These are phyloP conservation scores for Patiria pectinifera DNA, from an alignment of 53 echinoderm and acorn worm species.

Conservation along the genomic window DNA sequence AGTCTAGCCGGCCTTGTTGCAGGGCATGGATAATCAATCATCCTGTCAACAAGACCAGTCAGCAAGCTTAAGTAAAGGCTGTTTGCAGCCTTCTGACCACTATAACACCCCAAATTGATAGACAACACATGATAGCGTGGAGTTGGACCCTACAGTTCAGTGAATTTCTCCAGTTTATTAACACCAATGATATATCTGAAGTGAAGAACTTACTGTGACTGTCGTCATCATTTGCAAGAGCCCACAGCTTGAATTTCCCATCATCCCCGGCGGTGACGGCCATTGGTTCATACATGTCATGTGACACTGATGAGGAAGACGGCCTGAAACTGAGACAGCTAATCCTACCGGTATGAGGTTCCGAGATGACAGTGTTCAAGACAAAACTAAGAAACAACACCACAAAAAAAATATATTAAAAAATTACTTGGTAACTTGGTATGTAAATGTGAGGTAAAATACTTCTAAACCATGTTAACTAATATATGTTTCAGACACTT, in stretches of 20 bases:
- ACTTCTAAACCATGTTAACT: too few species aligned
- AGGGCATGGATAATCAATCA: too few species aligned
- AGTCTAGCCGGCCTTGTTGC: too few species aligned
- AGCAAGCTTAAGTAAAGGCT: too few species aligned
- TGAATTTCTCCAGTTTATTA: too few species aligned
- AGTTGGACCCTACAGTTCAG: background rate
- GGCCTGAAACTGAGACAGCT: slow-evolving; percentile 74
- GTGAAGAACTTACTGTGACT: slow-evolving; percentile 69
- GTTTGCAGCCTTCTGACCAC: too few species aligned
- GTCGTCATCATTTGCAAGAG: slow-evolving; percentile 72
- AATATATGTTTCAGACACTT: too few species aligned
- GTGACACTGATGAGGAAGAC: slow-evolving; percentile 13
- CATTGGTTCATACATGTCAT: slow-evolving; percentile 52
- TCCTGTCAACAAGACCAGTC: too few species aligned
- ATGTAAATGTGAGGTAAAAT: background rate
- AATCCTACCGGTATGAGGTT: slow-evolving; percentile 72
- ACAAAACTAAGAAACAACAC: slow-evolving; percentile 67
- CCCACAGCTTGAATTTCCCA: slow-evolving; percentile 88
- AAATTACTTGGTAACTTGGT: background rate
- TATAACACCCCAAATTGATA: too few species aligned
- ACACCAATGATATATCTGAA: too few species aligned
- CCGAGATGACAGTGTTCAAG: slow-evolving; percentile 85
- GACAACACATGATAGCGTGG: too few species aligned
- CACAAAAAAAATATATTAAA: background rate
- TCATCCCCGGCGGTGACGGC: slow-evolving; percentile 78